A percentile compares a stretch with the other conserved stretches of the same genome.
These are phyloP conservation scores for Clarias laeviceps DNA, from an alignment of 2,797 vertebrate species.

Conservation along the genomic window DNA sequence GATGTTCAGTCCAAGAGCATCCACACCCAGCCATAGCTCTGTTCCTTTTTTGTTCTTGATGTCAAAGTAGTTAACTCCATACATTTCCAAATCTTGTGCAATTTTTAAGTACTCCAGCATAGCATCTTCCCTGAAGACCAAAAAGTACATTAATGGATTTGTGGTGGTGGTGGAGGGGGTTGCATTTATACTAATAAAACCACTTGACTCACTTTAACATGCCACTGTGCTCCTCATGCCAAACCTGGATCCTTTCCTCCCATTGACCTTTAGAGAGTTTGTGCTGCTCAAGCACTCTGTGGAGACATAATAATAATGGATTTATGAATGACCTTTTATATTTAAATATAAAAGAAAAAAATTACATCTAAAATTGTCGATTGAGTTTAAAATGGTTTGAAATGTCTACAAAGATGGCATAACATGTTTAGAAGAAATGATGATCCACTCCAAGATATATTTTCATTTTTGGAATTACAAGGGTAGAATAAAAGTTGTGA, in stretches of 20 bases:
- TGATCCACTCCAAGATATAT: neutral
- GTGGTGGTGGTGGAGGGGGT: neutral
- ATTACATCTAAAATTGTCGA: neutral
- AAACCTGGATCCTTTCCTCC: slow-evolving; percentile 93
- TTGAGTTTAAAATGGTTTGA: neutral
- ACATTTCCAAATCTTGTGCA: slow-evolving; percentile 97
- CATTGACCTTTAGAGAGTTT: slow-evolving; percentile 94
- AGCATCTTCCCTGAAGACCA: slow-evolving; percentile 81
- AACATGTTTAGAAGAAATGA: neutral
- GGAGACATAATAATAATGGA: slow-evolving; percentile 33
- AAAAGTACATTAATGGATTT: slow-evolving; percentile 3
- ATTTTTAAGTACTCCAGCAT: slow-evolving; percentile 97
- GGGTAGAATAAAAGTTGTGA: neutral
- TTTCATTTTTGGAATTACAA: neutral
- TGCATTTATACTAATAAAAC: neutral
- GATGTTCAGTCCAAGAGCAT: slow-evolving; percentile 93
- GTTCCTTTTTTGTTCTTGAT: slow-evolving; percentile 98
- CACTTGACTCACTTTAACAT: slow-evolving; percentile 87
- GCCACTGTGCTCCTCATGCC: slow-evolving; percentile 90
- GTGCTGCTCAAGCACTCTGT: slow-evolving; percentile 94
- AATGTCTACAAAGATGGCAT: neutral
- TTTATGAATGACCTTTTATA: neutral
- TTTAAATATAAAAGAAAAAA: neutral
- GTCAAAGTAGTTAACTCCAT: slow-evolving; percentile 95
- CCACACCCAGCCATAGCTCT: slow-evolving; percentile 93